A percentile compares a stretch with the other conserved stretches of the same genome.
Evolutionary conservation across 2,113 vertebrate species (phyloP).

Genomic region (Neomonachus schauinslandi): DNA sequence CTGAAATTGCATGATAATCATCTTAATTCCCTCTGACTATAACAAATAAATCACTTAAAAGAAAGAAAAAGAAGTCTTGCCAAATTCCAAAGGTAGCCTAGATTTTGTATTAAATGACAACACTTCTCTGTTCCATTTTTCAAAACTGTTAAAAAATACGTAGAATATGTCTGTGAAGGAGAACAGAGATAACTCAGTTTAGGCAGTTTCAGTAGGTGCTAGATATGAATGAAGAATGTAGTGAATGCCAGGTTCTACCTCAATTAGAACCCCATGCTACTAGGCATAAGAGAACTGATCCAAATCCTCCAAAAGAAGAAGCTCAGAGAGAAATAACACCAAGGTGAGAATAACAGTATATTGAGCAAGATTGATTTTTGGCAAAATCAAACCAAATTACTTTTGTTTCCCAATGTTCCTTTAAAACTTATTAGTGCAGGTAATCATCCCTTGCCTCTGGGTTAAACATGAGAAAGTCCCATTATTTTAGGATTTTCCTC

Average conservation of each 20-base stretch:
- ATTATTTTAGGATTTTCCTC: background rate
- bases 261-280: background rate
- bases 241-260: background rate
- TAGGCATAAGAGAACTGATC: background rate
- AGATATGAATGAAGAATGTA: background rate
- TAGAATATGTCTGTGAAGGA: background rate
- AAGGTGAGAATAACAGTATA: background rate
- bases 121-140: background rate
- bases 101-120: background rate
- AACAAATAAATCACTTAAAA: constrained; percentile 4
- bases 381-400: background rate
- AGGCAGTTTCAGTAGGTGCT: background rate
- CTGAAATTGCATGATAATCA: constrained; percentile 48
- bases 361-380: background rate
- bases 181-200: background rate
- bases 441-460: background rate
- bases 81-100: background rate
- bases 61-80: background rate
- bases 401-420: background rate
- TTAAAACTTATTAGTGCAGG: background rate
- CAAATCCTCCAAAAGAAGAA: background rate
- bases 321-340: background rate
- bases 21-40: background rate
- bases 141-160: background rate
- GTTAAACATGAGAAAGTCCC: background rate